These are phyloP conservation scores for Tricholauxania praeusta DNA, from an alignment of 2,888 invertebrate genomes.

Conservation along the genomic window DNA sequence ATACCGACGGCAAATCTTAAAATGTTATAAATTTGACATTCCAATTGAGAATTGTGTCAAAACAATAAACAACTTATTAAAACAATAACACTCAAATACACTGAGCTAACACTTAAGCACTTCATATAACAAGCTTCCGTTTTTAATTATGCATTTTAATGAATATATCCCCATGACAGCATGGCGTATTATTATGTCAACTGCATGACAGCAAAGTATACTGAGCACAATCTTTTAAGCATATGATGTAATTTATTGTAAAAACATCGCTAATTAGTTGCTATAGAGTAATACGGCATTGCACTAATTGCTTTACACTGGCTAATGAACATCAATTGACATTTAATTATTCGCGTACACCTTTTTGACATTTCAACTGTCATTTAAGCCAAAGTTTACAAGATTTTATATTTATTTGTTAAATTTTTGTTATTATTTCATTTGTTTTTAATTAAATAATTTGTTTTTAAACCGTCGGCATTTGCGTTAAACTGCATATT, in stretches of 20 bases:
- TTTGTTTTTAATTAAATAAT: too few relatives aligned
- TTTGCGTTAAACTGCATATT: too few relatives aligned
- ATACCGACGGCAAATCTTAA: conserved; percentile 1
- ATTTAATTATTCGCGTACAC: neutral
- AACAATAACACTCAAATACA: neutral
- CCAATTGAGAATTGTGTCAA: neutral
- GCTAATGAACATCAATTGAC: neutral
- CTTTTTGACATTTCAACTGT: conserved; percentile 16
- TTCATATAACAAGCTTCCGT: neutral
- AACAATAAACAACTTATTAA: neutral
- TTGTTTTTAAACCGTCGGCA: too few relatives aligned
- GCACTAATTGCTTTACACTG: too few relatives aligned
- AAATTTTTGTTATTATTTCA: too few relatives aligned
- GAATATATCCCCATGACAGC: neutral
- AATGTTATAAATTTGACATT: neutral
- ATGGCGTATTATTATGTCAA: conserved; percentile 16
- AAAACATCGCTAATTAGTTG: neutral
- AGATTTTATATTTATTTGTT: neutral
- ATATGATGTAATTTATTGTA: neutral
- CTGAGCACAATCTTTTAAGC: neutral
- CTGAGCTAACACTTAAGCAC: neutral
- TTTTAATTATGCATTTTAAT: neutral
- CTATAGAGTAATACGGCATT: neutral
- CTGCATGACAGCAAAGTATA: conserved; percentile 20
- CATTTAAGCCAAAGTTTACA: conserved; percentile 3